Evolutionary conservation across 2,888 invertebrate genomes (phyloP).

Genomic region (Electrophaes corylata): DNA sequence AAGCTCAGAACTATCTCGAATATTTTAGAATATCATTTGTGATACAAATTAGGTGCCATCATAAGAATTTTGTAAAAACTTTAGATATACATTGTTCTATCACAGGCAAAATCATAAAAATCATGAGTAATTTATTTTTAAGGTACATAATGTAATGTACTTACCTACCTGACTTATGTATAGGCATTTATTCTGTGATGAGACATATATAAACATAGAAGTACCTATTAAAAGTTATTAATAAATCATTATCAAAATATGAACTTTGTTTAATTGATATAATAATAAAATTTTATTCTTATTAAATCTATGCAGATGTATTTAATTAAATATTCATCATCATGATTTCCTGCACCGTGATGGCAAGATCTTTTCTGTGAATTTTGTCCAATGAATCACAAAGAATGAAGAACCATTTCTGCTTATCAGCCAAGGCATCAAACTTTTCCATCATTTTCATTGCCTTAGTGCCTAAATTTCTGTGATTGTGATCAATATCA

Average conservation of each 20-base stretch:
- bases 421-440: constrained; percentile 57
- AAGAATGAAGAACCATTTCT: constrained; percentile 68
- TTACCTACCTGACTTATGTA: no score
- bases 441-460: constrained; percentile 57
- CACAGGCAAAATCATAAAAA: no score
- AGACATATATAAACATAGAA: no score
- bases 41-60: no score
- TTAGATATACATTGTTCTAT: no score
- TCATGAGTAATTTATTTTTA: no score
- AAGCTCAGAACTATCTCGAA: no score
- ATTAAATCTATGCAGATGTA: neutral
- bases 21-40: no score
- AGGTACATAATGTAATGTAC: no score
- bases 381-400: constrained; percentile 69
- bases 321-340: constrained; percentile 61
- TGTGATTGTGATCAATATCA: constrained; percentile 59
- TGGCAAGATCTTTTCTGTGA: constrained; percentile 66
- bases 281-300: neutral
- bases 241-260: neutral
- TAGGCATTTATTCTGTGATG: no score
- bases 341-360: constrained; percentile 63
- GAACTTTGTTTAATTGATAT: neutral
- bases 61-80: no score
- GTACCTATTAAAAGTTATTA: no score
- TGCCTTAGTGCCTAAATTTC: constrained; percentile 54